Evolutionary conservation across 2,888 invertebrate species (phyloP).

Genomic region (Hetaerina titia): DNA sequence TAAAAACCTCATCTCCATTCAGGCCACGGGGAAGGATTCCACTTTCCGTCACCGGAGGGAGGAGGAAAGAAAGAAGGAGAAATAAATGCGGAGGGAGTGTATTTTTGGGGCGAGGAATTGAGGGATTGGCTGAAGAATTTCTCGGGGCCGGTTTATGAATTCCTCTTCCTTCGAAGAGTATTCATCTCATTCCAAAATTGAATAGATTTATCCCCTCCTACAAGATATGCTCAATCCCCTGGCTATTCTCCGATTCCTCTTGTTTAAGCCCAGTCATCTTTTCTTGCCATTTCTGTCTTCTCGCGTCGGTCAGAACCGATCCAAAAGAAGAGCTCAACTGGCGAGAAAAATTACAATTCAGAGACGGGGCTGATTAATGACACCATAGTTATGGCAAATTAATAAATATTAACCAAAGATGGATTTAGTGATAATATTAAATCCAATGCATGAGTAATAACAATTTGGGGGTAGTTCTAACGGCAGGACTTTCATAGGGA

Average conservation of each 20-base stretch:
- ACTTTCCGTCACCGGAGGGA: slow-evolving; percentile 1
- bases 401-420: too few relatives aligned
- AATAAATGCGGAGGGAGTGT: slow-evolving; percentile 12
- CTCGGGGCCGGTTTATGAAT: not conserved
- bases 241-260: not conserved
- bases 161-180: not conserved
- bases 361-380: too few relatives aligned
- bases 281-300: not conserved
- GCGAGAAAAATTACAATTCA: too few relatives aligned
- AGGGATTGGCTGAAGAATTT: slow-evolving; percentile 32
- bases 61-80: not conserved
- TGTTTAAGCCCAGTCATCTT: not conserved
- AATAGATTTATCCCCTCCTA: slow-evolving; percentile 15
- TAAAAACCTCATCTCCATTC: slow-evolving; percentile 66
- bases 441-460: too few relatives aligned
- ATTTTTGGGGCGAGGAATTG: not conserved
- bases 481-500: too few relatives aligned
- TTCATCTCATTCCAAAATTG: not conserved
- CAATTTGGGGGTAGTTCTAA: too few relatives aligned
- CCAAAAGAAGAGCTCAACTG: too few relatives aligned
- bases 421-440: too few relatives aligned
- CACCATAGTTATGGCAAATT: too few relatives aligned
- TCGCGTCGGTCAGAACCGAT: too few relatives aligned
- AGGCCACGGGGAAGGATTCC: slow-evolving; percentile 48
- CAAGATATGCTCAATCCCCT: not conserved